Evolutionary conservation across 2,797 vertebrate species (phyloP), one percentile per base, ranked within the genome.

Genomic region (Gobionotothen gibberifrons): DNA sequence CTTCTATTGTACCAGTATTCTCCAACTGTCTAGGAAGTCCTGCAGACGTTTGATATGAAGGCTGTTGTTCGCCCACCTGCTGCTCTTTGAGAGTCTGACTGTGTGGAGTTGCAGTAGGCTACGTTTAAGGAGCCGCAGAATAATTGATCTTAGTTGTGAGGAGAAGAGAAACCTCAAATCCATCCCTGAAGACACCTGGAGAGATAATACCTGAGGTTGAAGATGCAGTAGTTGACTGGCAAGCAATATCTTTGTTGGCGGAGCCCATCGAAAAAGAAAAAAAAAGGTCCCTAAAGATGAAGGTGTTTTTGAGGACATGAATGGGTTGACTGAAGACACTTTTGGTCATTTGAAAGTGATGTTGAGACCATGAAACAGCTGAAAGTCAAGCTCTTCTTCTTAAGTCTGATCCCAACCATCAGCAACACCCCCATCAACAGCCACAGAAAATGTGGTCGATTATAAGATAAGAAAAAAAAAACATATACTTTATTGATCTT

Each of bases 391-490:
- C 11, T 40, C 14, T 32, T 68, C 1, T 1, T 44, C 7, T 12
- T 26, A 22, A 43, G 9, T 52, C 51, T 42, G 61, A 74, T 68
- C 58, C 47, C 51, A 36, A 77, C 47, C 32, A 16, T 9, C 42
- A 12, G 15, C n/a, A 17, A 48, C 29, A 36, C 22, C 46, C 64
- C 12, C 15, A 32, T n/a, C 26, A 58, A 0, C 29, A 51, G 19
- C 12, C 6, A 36, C 19, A 52, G 17, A 72, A 19, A 11, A 65
- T 3, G n/a, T 15, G 19, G 26, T 21, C 19, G 17, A 51, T 2
- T 5, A 16, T 16, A 11, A 17, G 11, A 36, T 36, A 36, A 36
- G 32, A 36, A 26, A 26, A 26, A 22, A 22, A 22, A 22, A 22
- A 2, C 22, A 22, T 22, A 22, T 3, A 22, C 22, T 22, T 3